Evolutionary conservation across 2,113 vertebrate genomes (phyloP), one percentile per base, ranked within the genome.

Genomic region (Haliaeetus leucogaster): DNA sequence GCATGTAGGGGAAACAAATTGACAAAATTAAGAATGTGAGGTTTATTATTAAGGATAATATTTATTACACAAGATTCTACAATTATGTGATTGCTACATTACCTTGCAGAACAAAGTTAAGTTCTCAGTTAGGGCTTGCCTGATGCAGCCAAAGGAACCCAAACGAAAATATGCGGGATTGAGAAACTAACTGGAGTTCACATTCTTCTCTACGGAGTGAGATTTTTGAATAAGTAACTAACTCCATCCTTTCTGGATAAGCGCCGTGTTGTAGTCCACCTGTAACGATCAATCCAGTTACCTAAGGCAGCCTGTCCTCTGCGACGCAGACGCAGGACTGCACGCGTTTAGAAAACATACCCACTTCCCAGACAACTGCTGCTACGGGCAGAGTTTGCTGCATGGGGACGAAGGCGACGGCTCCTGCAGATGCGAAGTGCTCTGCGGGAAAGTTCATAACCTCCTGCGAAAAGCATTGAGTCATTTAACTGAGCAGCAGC

Each of bases 231-330:
- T 32, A 55, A 66, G 29, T 7, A 17, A 18, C 61, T 48, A 9
- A 56, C 9, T 11, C 47, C 30, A 1, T 70, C 50, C 20, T 53
- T 63, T 52, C 16, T 2, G 25, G 21, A 1, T 14, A 38, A 43
- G 55, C 3, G 3, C 14, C 0, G 1, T 4, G 32, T 4, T 20
- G 20, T 3, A 29, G 43, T 13, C 16, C 25, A 6, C 11, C 30
- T 2, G 1, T 21, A 23, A 10, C 0, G 3, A 13, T 2, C 55
- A 6, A 1, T 0, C 2, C 2, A 5, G n/a, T 16, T 7, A 2
- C 26, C 3, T 2, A 5, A 1, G 36, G 48, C 43, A 34, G 79
- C 42, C 70, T 8, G 7, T 10, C 32, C 74, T 17, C 42, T 2
- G 70, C 0, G 15, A 2, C 7, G 36, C 36, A 30, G 1, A 1